Conservation (phyloP, 2,888 invertebrate species). For the Bombylius major region DNA sequence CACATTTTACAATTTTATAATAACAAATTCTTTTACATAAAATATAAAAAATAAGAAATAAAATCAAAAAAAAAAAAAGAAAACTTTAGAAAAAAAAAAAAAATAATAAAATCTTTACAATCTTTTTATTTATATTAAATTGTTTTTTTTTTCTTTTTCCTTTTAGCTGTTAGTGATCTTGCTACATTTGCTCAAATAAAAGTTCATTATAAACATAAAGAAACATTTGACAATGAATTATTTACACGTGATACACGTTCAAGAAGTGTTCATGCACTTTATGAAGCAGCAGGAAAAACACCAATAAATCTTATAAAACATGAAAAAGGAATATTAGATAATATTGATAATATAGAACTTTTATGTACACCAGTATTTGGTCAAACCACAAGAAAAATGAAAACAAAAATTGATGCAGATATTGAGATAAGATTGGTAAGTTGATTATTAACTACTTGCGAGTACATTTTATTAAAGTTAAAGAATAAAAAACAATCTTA, state of each 20-base stretch:
- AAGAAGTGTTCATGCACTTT: constrained; percentile 59
- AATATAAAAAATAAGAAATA: too few relatives aligned
- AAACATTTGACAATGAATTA: constrained; percentile 55
- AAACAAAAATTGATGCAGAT: constrained; percentile 61
- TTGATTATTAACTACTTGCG: constrained; percentile 16
- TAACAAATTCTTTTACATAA: too few relatives aligned
- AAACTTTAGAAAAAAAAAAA: too few relatives aligned
- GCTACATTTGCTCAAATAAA: constrained; percentile 70
- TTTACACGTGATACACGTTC: constrained; percentile 67
- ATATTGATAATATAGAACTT: constrained; percentile 34
- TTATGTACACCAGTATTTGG: constrained; percentile 72
- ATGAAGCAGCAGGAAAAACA: constrained; percentile 60
- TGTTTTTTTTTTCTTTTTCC: constrained; percentile 1
- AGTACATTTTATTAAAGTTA: too few relatives aligned
- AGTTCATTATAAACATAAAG: constrained; percentile 60
- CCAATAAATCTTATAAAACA: constrained; percentile 26
- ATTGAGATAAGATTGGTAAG: constrained; percentile 83
- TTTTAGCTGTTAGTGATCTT: constrained; percentile 81
- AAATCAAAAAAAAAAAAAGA: too few relatives aligned
- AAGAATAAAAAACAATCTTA: too few relatives aligned
- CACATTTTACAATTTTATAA: too few relatives aligned
- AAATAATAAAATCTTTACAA: too few relatives aligned
- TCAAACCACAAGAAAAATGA: constrained; percentile 52
- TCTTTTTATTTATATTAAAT: neutral
- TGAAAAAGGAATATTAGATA: constrained; percentile 26